Conservation (phyloP, 2,113 vertebrate species). For the Struthidea cinerea region DNA sequence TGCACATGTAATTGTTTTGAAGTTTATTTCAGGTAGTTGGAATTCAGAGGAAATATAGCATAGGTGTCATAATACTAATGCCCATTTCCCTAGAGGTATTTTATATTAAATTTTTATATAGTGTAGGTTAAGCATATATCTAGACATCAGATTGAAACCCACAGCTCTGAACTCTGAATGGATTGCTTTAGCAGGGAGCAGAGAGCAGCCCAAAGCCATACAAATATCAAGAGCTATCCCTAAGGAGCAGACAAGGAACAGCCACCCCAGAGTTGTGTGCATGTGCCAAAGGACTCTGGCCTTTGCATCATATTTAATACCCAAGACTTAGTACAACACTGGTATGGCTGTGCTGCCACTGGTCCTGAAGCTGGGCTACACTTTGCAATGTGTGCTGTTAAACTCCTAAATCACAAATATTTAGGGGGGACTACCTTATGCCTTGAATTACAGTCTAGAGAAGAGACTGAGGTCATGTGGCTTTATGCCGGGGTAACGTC, state of each 20-base stretch:
- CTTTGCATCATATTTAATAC: background rate
- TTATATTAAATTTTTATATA: background rate
- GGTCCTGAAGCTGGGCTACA: background rate
- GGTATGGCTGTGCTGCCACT: background rate
- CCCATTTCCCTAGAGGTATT: background rate
- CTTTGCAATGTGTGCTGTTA: background rate
- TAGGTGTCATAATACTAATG: background rate
- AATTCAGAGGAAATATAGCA: background rate
- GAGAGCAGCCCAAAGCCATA: background rate
- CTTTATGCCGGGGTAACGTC: background rate
- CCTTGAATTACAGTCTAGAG: background rate
- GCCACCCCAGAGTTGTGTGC: rapidly evolving
- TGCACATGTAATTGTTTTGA: background rate
- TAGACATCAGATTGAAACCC: background rate
- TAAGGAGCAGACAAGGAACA: background rate
- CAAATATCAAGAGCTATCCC: background rate
- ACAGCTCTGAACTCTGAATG: background rate
- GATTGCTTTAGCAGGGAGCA: background rate
- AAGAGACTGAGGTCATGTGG: background rate
- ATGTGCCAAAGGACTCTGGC: rapidly evolving
- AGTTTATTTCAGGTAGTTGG: background rate
- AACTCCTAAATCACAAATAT: background rate
- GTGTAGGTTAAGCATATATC: background rate
- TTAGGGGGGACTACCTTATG: background rate
- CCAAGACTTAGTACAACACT: background rate